These are phyloP conservation scores for Aepyceros melampus DNA, from an alignment of 2,113 vertebrate species.

Conservation along the genomic window DNA sequence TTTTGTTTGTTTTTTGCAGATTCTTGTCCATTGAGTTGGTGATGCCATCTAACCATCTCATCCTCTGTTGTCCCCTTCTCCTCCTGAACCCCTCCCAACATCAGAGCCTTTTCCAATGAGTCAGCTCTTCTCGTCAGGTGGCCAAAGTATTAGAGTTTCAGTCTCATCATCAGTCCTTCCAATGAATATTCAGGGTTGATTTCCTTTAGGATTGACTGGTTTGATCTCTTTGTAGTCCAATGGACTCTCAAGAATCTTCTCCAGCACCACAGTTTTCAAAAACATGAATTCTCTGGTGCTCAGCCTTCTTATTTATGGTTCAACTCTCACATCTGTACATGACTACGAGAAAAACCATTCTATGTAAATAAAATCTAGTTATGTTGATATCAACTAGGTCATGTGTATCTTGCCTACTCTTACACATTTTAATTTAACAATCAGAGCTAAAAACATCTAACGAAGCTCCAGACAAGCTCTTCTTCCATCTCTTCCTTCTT, in stretches of 20 bases:
- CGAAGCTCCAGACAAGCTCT: neutral
- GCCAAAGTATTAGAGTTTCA: neutral
- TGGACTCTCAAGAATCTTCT: neutral
- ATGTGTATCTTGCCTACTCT: neutral
- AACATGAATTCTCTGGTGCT: neutral
- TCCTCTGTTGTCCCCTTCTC: neutral
- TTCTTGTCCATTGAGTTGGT: neutral
- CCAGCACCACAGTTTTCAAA: neutral
- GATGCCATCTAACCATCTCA: neutral
- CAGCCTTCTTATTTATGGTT: neutral
- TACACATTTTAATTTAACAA: conserved; percentile 6
- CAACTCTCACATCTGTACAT: neutral
- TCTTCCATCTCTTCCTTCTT: neutral
- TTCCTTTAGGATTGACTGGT: neutral
- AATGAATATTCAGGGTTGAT: neutral
- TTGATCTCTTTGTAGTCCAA: neutral
- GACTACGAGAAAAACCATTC: neutral
- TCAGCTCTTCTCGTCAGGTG: neutral
- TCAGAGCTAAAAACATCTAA: neutral
- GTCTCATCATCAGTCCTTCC: neutral
- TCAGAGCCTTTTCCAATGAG: neutral
- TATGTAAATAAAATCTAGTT: neutral
- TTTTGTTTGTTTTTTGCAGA: neutral
- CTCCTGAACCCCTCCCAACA: neutral
- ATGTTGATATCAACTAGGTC: neutral